A percentile compares a stretch with the other conserved stretches of the same genome.
These are phyloP conservation scores for Mermis nigrescens DNA, from an alignment of 2,888 invertebrate species.

Conservation along the genomic window DNA sequence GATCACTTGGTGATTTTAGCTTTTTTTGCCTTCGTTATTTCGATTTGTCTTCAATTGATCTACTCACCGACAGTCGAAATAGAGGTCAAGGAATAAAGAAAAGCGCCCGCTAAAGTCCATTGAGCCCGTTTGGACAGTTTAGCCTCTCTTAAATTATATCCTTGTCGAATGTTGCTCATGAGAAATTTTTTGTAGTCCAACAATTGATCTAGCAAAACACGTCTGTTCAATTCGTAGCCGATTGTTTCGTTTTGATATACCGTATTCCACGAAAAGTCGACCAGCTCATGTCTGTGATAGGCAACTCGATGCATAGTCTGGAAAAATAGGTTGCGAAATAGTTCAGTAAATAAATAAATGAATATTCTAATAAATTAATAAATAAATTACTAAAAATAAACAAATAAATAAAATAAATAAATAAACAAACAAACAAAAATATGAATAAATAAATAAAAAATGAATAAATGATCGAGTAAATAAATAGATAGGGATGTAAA, in stretches of 20 bases:
- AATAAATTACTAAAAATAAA: too few species aligned
- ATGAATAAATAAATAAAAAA: too few species aligned
- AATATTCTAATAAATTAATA: too few species aligned
- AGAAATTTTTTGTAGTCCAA: constrained; percentile 48
- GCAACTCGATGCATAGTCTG: background rate
- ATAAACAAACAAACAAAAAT: too few species aligned
- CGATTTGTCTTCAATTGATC: background rate
- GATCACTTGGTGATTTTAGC: too few species aligned
- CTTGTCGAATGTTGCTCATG: constrained; percentile 42
- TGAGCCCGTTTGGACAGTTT: constrained; percentile 32
- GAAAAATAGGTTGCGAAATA: too few species aligned
- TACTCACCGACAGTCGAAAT: constrained; percentile 70
- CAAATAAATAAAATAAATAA: too few species aligned
- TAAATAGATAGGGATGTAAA: too few species aligned
- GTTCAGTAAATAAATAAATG: too few species aligned
- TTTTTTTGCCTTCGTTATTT: too few species aligned
- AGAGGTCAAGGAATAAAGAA: constrained; percentile 77
- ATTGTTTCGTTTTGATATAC: background rate
- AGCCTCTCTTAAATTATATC: constrained; percentile 40
- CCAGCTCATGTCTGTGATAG: background rate
- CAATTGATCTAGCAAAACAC: constrained; percentile 47
- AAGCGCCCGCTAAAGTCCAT: constrained; percentile 78
- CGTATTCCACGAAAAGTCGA: background rate
- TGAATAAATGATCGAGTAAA: too few species aligned
- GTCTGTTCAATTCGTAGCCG: constrained; percentile 26